phyloP scores from a whole-genome alignment of 2,888 invertebrate genomes.

The Agrochola lota region DNA sequence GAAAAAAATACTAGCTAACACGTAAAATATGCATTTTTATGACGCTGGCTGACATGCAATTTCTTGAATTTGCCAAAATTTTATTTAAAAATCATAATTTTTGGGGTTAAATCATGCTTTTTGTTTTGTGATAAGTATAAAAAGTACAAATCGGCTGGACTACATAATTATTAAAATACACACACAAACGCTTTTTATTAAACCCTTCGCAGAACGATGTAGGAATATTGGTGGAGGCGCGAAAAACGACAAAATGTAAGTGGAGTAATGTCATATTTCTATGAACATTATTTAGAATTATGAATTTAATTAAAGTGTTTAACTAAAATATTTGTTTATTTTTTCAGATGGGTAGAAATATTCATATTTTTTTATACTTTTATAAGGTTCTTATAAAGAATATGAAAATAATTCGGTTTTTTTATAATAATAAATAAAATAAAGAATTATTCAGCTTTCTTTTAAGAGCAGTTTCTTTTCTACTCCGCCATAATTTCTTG shows the following conservation, averaged over 20 bases:
- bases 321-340: background rate
- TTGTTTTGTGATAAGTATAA: background rate
- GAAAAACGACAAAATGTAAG: conserved; percentile 17
- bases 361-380: background rate
- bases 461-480: too few species aligned
- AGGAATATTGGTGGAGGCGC: conserved; percentile 36
- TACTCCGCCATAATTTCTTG: background rate
- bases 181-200: conserved; percentile 68
- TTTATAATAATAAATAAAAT: background rate
- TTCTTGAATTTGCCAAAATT: background rate
- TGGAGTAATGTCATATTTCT: conserved; percentile 6
- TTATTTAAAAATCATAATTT: background rate
- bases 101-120: conserved; percentile 47
- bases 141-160: conserved; percentile 78
- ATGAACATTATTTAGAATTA: background rate
- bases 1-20: conserved; percentile 19
- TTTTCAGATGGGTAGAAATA: background rate
- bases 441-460: background rate
- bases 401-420: too few species aligned
- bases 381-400: background rate
- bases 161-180: conserved; percentile 69
- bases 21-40: background rate
- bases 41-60: conserved; percentile 47
- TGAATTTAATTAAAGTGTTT: background rate
- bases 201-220: conserved; percentile 61